phyloP scores from a whole-genome alignment of 2,888 invertebrate species.

The Halocaridina rubra region DNA sequence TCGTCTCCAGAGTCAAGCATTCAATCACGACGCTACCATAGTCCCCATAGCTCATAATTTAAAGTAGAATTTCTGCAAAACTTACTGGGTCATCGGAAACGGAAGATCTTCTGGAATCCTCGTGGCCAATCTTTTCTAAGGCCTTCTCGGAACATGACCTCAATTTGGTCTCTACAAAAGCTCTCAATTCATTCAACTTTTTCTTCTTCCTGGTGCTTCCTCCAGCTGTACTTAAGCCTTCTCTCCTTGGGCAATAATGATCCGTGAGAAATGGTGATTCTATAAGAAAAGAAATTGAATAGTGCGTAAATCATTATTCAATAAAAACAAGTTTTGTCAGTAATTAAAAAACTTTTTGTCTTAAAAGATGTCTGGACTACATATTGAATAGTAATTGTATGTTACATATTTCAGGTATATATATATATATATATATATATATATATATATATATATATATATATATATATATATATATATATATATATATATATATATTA shows the following conservation, averaged over 20 bases:
- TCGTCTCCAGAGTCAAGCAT: no score
- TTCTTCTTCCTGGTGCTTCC: constrained; percentile 74
- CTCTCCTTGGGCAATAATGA: constrained; percentile 27
- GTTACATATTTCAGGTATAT: not conserved
- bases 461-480: not conserved
- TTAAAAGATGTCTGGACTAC: no score
- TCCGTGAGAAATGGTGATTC: no score
- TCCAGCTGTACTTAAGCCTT: constrained; percentile 12
- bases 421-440: not conserved
- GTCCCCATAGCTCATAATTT: no score
- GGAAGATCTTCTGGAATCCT: constrained; percentile 59
- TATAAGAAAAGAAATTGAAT: no score
- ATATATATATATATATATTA: not conserved
- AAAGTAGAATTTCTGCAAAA: no score
- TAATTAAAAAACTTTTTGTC: no score
- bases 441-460: not conserved
- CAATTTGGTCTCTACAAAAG: constrained; percentile 91
- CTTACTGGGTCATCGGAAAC: constrained; percentile 58
- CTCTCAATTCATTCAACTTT: constrained; percentile 85
- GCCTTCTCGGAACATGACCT: constrained; percentile 92
- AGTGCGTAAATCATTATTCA: no score
- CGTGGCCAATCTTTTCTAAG: constrained; percentile 82
- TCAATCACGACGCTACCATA: no score
- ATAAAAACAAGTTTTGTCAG: no score
- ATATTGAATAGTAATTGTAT: no score